Evolutionary conservation across 2,888 invertebrate genomes (phyloP), one percentile per base, ranked within the genome.

Genomic region (Oligia strigilis): DNA sequence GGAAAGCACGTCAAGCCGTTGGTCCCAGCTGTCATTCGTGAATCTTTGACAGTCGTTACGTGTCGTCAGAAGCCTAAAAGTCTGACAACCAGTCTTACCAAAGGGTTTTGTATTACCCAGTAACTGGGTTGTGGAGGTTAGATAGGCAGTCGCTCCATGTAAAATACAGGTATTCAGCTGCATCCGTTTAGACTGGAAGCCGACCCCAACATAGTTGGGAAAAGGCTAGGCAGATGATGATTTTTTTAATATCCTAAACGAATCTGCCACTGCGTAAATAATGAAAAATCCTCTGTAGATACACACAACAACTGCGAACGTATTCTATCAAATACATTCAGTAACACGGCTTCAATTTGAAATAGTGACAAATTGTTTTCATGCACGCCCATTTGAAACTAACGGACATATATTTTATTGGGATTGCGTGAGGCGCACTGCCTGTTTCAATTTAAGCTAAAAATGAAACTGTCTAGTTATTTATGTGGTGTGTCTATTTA

Each of bases 311-410:
- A n/a, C 9, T 71, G 55, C 64, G 62, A 49, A 72, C 4, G 19
- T 67, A n/a, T 67, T 40, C 70, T 36, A 78, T 36, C 40, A 58
- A 52, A 83, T 19, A 72, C 40, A 84, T 75, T 60, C 58, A 43
- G 60, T 49, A n/a, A n/a, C 81, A 58, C 43, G n/a, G n/a, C 29
- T 49, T 17, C 66, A 62, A 14, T 70, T 75, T 64, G n/a, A 69
- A 80, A 64, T 36, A 80, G 86, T 83, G 86, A 82, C 70, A 76
- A 82, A 86, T 82, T 64, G 87, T 78, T 84, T 78, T 60, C 62
- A 74, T 78, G 58, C 58, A 73, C 70, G 73, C 83, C 78, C 84
- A 75, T 87, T 76, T 83, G 58, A 76, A 86, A 72, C 83, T 60
- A 77, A 69, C 72, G 0, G 64, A 64, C 76, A 83, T 40, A 72